Percentiles rank a stretch among this genome's conserved stretches.
These are phyloP conservation scores for Macrophya alboannulata DNA, from an alignment of 2,888 invertebrate species.

Conservation along the genomic window DNA sequence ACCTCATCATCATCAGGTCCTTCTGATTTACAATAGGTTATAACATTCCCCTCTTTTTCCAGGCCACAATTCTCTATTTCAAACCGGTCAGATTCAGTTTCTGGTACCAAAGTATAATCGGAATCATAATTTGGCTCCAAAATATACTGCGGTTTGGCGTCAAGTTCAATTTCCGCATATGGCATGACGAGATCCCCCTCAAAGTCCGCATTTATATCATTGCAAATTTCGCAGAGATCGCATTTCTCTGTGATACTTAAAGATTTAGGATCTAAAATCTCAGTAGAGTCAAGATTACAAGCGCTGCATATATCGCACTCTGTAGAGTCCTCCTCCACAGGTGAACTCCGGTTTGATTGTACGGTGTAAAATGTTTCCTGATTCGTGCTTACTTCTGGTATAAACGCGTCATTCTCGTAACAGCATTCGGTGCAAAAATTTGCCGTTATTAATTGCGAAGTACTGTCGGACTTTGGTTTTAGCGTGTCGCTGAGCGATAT, in stretches of 20 bases:
- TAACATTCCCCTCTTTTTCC: neutral
- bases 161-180: slow-evolving; percentile 55
- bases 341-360: slow-evolving; percentile 73
- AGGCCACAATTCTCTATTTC: slow-evolving; percentile 55
- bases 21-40: slow-evolving; percentile 19
- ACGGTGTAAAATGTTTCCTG: slow-evolving; percentile 73
- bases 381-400: slow-evolving; percentile 64
- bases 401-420: slow-evolving; percentile 67
- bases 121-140: slow-evolving; percentile 61
- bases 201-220: slow-evolving; percentile 65
- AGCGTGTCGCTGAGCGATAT: slow-evolving; percentile 67
- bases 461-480: slow-evolving; percentile 69
- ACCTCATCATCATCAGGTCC: neutral
- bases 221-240: slow-evolving; percentile 77
- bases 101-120: slow-evolving; percentile 26
- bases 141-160: neutral
- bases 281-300: slow-evolving; percentile 71
- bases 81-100: slow-evolving; percentile 39
- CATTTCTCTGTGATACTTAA: slow-evolving; percentile 61
- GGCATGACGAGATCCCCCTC: slow-evolving; percentile 27
- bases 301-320: slow-evolving; percentile 78
- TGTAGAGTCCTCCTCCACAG: slow-evolving; percentile 75
- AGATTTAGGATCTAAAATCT: slow-evolving; percentile 62
- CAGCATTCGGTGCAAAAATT: slow-evolving; percentile 77
- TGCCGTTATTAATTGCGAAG: slow-evolving; percentile 67